Conservation (phyloP, 2,113 vertebrate species). For the Aplodontia rufa region DNA sequence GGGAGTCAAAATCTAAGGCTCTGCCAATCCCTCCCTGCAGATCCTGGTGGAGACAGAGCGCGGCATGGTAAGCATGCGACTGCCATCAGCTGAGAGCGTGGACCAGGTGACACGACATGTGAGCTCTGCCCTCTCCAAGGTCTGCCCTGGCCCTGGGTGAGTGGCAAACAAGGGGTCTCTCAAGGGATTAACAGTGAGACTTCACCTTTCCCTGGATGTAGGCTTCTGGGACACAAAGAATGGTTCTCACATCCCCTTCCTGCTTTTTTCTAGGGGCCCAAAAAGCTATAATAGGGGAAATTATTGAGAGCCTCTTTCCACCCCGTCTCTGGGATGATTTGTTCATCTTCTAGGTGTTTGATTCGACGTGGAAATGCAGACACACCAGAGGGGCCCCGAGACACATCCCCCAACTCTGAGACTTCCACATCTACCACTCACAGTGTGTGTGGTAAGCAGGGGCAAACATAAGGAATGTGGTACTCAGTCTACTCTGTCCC, state of each 20-base stretch:
- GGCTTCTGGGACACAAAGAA: neutral
- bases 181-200: neutral
- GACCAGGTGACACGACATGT: slow-evolving; percentile 90
- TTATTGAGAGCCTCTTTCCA: neutral
- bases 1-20: neutral
- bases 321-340: slow-evolving; percentile 34
- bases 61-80: slow-evolving; percentile 88
- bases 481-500: neutral
- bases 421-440: slow-evolving; percentile 87
- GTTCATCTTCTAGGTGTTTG: slow-evolving; percentile 82
- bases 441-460: slow-evolving; percentile 90
- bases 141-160: slow-evolving; percentile 94
- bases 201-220: neutral
- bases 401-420: slow-evolving; percentile 91
- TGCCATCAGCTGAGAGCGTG: slow-evolving; percentile 89
- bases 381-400: slow-evolving; percentile 86
- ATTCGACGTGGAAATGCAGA: slow-evolving; percentile 90
- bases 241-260: neutral
- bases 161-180: slow-evolving; percentile 68
- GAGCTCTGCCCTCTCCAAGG: slow-evolving; percentile 91
- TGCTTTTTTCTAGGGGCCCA: neutral
- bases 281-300: neutral
- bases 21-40: slow-evolving; percentile 74
- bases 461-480: neutral
- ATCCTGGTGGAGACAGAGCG: slow-evolving; percentile 94